Evolutionary conservation across 2,113 vertebrate genomes (phyloP), one percentile per base, ranked within the genome.

Genomic region (Cryptotis parvus): DNA sequence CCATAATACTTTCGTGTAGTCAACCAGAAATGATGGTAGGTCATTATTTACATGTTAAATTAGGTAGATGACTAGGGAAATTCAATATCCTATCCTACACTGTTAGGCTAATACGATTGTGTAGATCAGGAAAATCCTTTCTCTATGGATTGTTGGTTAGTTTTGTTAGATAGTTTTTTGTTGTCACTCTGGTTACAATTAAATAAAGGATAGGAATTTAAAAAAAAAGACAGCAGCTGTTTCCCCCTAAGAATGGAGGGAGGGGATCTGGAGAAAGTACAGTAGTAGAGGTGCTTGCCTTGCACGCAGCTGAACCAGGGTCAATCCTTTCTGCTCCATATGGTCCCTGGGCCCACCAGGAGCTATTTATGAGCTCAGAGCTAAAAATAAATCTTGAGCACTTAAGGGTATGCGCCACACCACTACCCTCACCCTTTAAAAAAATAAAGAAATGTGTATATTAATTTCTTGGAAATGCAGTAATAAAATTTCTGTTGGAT

Each of bases 41-140:
- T 58, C 15, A 26, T 55, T n/a, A 20, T 41, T 58, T 41, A 0
- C 14, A 1, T 14, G 7, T 45, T 31, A 39, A 78, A n/a, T 7
- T 81, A 61, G 66, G 6, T 43, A 55, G 35, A 18, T 49, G 7
- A 39, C 24, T 90, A 45, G 52, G 33, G 14, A 7, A 76, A 15
- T 77, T 33, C 22, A 76, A 2, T 66, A 22, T 73, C n/a, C n/a
- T n/a, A n/a, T n/a, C n/a, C n/a, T 68, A 27, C 35, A 52, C 87
- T 41, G 63, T 31, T 11, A 29, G 63, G 35, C 26, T 41, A 65
- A 33, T 49, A 33, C 78, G 68, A 58, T 77, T 80, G 41, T 66
- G 52, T 72, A 90, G 29, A n/a, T 68, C 22, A 58, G 78, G 65
- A 72, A 89, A 84, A 68, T 81, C 29, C 6, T 58, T 89, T 89